These are phyloP conservation scores for Tenebrio molitor DNA, from an alignment of 1,140 invertebrate genomes.

Conservation along the genomic window DNA sequence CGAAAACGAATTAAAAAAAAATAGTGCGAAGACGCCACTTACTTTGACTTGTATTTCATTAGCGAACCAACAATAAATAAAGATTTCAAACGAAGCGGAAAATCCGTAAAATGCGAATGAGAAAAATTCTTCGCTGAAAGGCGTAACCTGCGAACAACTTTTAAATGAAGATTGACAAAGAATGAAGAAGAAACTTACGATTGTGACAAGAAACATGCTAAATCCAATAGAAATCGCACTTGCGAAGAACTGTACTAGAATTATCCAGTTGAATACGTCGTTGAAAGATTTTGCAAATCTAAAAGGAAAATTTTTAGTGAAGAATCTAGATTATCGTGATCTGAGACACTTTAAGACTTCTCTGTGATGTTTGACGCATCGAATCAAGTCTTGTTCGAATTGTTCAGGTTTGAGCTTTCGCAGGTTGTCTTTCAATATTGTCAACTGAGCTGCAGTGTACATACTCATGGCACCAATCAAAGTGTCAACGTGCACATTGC, in stretches of 20 bases:
- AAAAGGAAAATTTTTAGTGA: not conserved
- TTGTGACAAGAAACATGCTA: not conserved
- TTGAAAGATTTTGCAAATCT: not conserved
- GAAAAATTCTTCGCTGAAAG: not conserved
- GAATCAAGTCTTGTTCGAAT: not conserved
- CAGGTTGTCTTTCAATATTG: no score
- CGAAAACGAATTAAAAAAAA: not conserved
- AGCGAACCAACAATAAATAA: not conserved
- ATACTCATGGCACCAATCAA: not conserved
- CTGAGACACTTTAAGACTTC: not conserved
- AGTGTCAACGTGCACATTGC: not conserved
- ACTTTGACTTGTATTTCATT: not conserved
- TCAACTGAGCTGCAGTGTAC: not conserved
- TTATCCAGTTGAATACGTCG: not conserved
- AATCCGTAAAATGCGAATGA: not conserved
- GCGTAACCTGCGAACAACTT: not conserved
- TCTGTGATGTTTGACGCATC: not conserved
- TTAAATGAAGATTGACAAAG: not conserved
- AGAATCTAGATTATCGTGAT: no score
- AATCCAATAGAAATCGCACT: not conserved
- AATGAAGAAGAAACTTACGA: not conserved
- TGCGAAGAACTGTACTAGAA: not conserved
- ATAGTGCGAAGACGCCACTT: not conserved
- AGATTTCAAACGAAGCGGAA: not conserved
- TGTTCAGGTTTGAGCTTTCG: no score